Evolutionary conservation across 2,113 vertebrate genomes (phyloP).

Genomic region (Potamarius usumacintae): DNA sequence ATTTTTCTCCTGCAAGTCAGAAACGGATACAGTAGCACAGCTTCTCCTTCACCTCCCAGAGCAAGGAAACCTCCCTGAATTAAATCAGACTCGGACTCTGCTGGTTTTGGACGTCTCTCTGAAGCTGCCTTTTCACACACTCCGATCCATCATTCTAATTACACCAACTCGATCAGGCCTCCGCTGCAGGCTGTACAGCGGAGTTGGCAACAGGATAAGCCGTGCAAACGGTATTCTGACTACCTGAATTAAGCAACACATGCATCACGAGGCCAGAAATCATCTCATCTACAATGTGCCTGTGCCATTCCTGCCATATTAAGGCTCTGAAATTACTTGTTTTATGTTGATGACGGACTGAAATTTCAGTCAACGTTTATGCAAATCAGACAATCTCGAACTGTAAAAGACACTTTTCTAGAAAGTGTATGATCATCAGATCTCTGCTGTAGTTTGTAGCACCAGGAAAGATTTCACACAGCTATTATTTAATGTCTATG

Average conservation of each 20-base stretch:
- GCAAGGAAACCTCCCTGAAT: neutral
- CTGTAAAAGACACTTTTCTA: neutral
- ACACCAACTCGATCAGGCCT: neutral
- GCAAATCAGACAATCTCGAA: neutral
- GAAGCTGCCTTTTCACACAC: neutral
- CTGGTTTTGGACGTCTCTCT: neutral
- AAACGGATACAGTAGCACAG: neutral
- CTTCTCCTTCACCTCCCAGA: neutral
- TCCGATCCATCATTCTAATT: constrained; percentile 21
- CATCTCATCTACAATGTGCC: neutral
- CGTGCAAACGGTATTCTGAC: neutral
- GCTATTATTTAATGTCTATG: neutral
- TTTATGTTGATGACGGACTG: neutral
- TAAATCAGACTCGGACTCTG: neutral
- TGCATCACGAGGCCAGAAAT: neutral
- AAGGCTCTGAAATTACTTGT: neutral
- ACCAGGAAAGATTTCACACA: neutral
- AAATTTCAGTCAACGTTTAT: neutral
- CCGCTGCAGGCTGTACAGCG: neutral
- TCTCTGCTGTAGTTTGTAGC: neutral
- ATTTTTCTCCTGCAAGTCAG: neutral
- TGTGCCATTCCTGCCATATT: neutral
- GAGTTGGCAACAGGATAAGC: neutral
- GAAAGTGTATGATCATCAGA: neutral
- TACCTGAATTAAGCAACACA: neutral